These are phyloP conservation scores for Corydoras sp. DNA, from an alignment of 2,113 vertebrate species.

Conservation along the genomic window DNA sequence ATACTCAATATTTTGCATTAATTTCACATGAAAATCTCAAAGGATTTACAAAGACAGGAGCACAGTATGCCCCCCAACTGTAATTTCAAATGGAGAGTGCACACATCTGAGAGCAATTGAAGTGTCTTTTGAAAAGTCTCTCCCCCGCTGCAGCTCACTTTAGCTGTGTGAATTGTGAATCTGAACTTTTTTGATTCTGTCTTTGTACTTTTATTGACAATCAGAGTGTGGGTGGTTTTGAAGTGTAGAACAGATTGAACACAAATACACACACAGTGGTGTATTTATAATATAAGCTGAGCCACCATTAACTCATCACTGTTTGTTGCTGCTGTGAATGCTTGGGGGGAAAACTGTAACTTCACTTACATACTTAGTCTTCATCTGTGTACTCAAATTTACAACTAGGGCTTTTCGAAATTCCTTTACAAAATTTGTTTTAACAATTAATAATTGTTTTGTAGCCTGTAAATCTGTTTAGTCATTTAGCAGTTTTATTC, in stretches of 20 bases:
- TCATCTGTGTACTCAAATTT: too few species aligned
- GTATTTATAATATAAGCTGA: too few species aligned
- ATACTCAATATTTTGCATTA: slow-evolving; percentile 58
- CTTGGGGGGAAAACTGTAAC: too few species aligned
- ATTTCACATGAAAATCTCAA: slow-evolving; percentile 65
- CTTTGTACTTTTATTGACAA: slow-evolving; percentile 63
- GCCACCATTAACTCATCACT: too few species aligned
- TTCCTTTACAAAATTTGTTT: too few species aligned
- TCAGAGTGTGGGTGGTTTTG: slow-evolving; percentile 53
- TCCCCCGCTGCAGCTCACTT: slow-evolving; percentile 55
- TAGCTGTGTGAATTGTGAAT: slow-evolving; percentile 58
- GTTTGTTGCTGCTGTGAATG: too few species aligned
- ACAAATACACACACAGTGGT: slow-evolving; percentile 2
- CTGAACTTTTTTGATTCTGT: slow-evolving; percentile 63
- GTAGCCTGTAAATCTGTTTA: too few species aligned
- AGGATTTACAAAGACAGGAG: slow-evolving; percentile 58
- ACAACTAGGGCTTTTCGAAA: too few species aligned
- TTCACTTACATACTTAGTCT: too few species aligned
- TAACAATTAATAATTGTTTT: too few species aligned
- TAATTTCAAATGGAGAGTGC: slow-evolving; percentile 62
- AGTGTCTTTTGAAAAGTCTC: slow-evolving; percentile 63
- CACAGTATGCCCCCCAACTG: slow-evolving; percentile 63
- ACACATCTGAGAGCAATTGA: slow-evolving; percentile 65
- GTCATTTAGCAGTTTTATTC: too few species aligned
- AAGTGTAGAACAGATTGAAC: slow-evolving; percentile 56